These are phyloP conservation scores for Melanotaenia pygmaea DNA, from an alignment of 2,797 vertebrate species.

Conservation along the genomic window DNA sequence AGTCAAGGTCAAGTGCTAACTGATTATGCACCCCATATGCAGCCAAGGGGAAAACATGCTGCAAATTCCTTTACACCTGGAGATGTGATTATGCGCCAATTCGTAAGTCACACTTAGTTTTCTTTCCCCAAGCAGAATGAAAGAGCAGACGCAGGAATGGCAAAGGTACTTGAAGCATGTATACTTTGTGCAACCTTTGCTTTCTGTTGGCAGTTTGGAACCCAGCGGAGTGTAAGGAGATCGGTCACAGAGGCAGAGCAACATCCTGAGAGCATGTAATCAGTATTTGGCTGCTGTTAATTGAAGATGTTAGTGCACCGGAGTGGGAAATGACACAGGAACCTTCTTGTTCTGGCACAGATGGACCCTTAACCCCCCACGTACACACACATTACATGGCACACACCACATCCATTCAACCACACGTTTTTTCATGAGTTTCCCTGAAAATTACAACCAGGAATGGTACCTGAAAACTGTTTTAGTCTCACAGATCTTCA, in stretches of 20 bases:
- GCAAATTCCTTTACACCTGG: constrained; percentile 73
- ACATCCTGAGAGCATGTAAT: constrained; percentile 80
- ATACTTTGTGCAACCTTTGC: constrained; percentile 36
- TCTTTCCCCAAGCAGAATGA: constrained; percentile 32
- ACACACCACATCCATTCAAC: not conserved
- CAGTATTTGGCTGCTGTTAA: constrained; percentile 79
- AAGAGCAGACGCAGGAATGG: constrained; percentile 17
- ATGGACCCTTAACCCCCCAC: constrained; percentile 56
- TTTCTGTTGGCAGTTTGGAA: constrained; percentile 49
- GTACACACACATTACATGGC: not conserved
- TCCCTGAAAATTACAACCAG: constrained; percentile 29
- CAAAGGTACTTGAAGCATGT: constrained; percentile 28
- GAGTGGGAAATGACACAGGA: constrained; percentile 81
- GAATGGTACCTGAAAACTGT: not conserved
- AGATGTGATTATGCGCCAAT: constrained; percentile 65
- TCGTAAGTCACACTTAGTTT: constrained; percentile 58
- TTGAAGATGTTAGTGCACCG: constrained; percentile 82
- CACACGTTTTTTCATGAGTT: constrained; percentile 20
- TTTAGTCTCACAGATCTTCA: not conserved
- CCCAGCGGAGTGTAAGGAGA: constrained; percentile 74
- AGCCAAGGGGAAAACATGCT: constrained; percentile 55
- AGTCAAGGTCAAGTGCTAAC: constrained; percentile 79
- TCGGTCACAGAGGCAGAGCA: constrained; percentile 75
- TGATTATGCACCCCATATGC: constrained; percentile 75
- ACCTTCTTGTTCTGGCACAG: constrained; percentile 71